Conservation (phyloP, 2,888 invertebrate species). For the Drosophila anomelani region DNA sequence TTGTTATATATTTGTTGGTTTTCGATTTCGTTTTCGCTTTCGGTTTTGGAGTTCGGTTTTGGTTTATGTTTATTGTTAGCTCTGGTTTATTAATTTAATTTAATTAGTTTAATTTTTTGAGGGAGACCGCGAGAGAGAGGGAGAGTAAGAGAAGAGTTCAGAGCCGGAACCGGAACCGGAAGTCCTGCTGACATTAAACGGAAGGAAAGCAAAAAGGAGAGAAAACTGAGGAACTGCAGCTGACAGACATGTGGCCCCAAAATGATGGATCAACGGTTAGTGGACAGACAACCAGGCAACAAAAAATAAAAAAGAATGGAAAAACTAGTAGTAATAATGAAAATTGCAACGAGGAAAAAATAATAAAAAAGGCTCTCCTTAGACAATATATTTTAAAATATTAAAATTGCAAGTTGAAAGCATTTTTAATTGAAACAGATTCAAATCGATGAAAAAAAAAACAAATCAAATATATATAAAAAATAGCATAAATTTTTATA, state of each 20-base stretch:
- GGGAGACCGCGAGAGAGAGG: neutral
- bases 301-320: neutral
- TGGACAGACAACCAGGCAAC: constrained; percentile 12
- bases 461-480: too few relatives aligned
- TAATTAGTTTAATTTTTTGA: constrained; percentile 35
- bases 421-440: too few relatives aligned
- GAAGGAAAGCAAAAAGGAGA: neutral
- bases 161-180: constrained; percentile 42
- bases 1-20: constrained; percentile 6
- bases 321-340: neutral
- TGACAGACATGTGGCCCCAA: constrained; percentile 39
- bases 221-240: constrained; percentile 9
- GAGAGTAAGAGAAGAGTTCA: constrained; percentile 7
- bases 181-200: constrained; percentile 8
- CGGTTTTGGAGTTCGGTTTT: neutral
- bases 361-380: neutral
- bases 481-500: too few relatives aligned
- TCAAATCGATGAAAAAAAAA: too few relatives aligned
- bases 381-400: neutral
- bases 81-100: constrained; percentile 27
- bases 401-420: neutral
- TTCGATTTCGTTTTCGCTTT: constrained; percentile 17
- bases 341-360: neutral
- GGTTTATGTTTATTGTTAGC: constrained; percentile 5
- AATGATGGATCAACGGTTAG: constrained; percentile 34